Evolutionary conservation across 2,888 invertebrate species (phyloP), one percentile per base, ranked within the genome.

Genomic region (Aleiodes alternator): DNA sequence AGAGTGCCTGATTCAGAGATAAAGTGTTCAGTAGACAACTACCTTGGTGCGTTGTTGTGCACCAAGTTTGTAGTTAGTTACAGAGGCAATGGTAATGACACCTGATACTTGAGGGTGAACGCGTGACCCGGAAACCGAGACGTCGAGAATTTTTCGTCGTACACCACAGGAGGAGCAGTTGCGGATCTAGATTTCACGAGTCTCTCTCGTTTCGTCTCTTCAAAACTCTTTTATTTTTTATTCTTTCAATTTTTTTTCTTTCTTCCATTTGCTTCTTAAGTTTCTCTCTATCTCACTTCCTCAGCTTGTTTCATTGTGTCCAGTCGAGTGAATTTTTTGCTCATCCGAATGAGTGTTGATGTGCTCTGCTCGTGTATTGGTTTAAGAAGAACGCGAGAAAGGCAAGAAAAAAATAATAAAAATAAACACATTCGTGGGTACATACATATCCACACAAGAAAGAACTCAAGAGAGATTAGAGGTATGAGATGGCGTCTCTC

Each of bases 101-200:
- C 87, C 86, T 87, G 87, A 87, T 86, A 85, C 86, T 82, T 80
- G 79, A 43, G 81, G 77, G 82, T 78, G 80, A 81, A 84, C 87
- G 85, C 86, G 85, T 87, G 87, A 87, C 87, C 87, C 87, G 87
- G 86, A 87, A 87, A 86, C 84, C 82, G 80, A 83, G 81, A 84
- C 79, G 77, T 75, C 79, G 81, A 80, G 64, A 80, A 84, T 85
- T 85, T 84, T 84, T 83, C 80, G 79, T 81, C 80, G 72, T 73
- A 51, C 31, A 70, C 48, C 31, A 23, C 75, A 38, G 72, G 76
- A 76, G 61, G 57, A 70, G 53, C 51, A 64, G 72, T 16, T 61
- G 14, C 6, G 51, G 61, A 72, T 51, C 59, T 72, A 16, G 68
- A 68, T 68, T 51, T 50, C 68, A 31, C 51, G 68, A 59, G 57